These are phyloP conservation scores for Gonatopus flavifemur DNA, from an alignment of 1,140 invertebrate species.

Conservation along the genomic window DNA sequence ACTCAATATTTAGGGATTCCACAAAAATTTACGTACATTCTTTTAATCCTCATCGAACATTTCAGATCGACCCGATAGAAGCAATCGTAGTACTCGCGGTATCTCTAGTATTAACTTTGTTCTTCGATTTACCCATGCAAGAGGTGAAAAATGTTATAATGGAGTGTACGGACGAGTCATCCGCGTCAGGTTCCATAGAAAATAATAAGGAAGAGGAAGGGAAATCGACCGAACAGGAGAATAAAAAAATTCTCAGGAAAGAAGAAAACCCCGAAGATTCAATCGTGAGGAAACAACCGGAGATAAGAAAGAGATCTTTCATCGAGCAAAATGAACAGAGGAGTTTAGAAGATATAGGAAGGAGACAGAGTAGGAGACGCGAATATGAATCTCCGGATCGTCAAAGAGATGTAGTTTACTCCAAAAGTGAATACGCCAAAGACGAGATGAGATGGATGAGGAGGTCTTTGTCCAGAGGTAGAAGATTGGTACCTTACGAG, in stretches of 20 bases:
- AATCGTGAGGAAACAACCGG: no score
- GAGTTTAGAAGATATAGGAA: slow-evolving; percentile 18
- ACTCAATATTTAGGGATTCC: no score
- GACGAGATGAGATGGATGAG: slow-evolving; percentile 11
- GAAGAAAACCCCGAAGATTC: background rate
- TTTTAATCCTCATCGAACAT: slow-evolving; percentile 18
- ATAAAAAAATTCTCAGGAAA: background rate
- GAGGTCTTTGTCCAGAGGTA: no score
- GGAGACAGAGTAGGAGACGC: slow-evolving; percentile 15
- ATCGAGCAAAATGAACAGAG: slow-evolving; percentile 13
- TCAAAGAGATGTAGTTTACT: slow-evolving; percentile 20
- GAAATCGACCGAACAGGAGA: slow-evolving; percentile 4
- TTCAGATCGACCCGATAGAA: slow-evolving; percentile 53
- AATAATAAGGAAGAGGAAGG: slow-evolving; percentile 10
- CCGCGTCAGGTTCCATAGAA: slow-evolving; percentile 11
- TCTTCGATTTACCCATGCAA: slow-evolving; percentile 62
- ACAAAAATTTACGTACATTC: no score
- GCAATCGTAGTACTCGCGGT: slow-evolving; percentile 36
- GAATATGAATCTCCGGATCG: no score
- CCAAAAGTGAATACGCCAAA: slow-evolving; percentile 6
- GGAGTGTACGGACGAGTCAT: slow-evolving; percentile 38
- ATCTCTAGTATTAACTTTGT: slow-evolving; percentile 53
- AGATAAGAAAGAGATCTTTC: slow-evolving; percentile 6
- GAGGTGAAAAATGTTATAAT: slow-evolving; percentile 57
- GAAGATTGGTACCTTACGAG: slow-evolving; percentile 12